Conservation (phyloP, 1,140 invertebrate genomes). For the Mya arenaria region DNA sequence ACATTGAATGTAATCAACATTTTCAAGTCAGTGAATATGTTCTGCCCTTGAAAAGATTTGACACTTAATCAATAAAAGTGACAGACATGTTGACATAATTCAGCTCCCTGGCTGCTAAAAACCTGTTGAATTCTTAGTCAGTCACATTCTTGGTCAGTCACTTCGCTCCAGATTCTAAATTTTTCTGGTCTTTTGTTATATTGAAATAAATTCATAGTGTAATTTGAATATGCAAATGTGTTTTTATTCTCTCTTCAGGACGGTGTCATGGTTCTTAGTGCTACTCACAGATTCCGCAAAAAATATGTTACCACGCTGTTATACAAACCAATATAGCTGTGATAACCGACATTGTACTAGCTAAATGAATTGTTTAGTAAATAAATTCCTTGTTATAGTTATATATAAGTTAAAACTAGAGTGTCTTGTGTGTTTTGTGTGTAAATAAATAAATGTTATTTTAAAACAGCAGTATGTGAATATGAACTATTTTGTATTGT, state of each 20-base stretch:
- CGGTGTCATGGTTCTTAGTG: slow-evolving; percentile 99
- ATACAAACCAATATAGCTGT: slow-evolving; percentile 95
- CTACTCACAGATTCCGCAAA: slow-evolving; percentile 98
- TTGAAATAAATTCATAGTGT: neutral
- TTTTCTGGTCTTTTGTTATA: neutral
- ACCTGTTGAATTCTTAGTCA: too few relatives aligned
- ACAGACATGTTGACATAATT: too few relatives aligned
- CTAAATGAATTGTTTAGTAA: neutral
- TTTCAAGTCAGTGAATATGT: too few relatives aligned
- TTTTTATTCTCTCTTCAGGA: slow-evolving; percentile 83
- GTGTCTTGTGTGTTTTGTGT: too few relatives aligned
- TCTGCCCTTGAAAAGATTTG: too few relatives aligned
- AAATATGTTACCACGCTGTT: slow-evolving; percentile 99
- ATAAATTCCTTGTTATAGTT: neutral
- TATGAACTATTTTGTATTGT: neutral
- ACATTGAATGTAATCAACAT: too few relatives aligned
- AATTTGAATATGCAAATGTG: neutral
- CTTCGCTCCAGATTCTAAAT: too few relatives aligned
- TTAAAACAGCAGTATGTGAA: neutral
- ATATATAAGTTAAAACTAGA: neutral
- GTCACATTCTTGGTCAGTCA: too few relatives aligned
- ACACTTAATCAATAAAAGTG: too few relatives aligned
- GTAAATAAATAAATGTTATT: too few relatives aligned
- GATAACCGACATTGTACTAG: slow-evolving; percentile 3
- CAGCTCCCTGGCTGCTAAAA: too few relatives aligned